phyloP scores from a whole-genome alignment of 2,113 vertebrate genomes.

The Lates calcarifer region DNA sequence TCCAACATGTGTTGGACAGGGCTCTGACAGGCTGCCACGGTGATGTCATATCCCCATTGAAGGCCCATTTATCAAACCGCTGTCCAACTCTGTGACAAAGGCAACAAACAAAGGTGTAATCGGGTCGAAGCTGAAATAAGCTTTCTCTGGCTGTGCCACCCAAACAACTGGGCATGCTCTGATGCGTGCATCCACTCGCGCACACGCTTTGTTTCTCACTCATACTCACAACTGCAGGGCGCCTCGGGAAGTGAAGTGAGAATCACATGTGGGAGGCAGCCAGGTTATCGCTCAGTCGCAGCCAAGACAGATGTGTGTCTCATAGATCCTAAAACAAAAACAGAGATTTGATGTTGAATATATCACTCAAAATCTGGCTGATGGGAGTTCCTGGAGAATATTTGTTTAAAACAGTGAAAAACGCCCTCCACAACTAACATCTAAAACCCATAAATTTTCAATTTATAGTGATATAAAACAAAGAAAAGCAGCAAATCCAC shows the following conservation, averaged over 20 bases:
- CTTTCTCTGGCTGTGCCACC: constrained; percentile 53
- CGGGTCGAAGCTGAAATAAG: constrained; percentile 44
- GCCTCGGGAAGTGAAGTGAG: constrained; percentile 34
- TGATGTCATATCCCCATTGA: constrained; percentile 61
- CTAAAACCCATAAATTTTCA: neutral
- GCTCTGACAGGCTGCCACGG: constrained; percentile 47
- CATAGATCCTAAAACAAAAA: constrained; percentile 6
- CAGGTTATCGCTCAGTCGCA: neutral
- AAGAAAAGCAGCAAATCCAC: too few species aligned
- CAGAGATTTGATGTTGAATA: constrained; percentile 17
- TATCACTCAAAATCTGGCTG: neutral
- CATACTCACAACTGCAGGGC: neutral
- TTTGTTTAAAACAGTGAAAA: neutral
- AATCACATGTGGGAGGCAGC: constrained; percentile 46
- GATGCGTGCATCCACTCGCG: constrained; percentile 30
- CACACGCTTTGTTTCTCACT: constrained; percentile 22
- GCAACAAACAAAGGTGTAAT: constrained; percentile 64
- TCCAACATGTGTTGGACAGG: constrained; percentile 46
- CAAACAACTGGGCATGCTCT: constrained; percentile 27
- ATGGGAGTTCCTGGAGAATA: neutral
- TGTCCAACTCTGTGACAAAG: constrained; percentile 66
- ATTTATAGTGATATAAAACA: neutral
- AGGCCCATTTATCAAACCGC: constrained; percentile 72
- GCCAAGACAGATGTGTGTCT: constrained; percentile 28
- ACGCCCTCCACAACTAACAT: neutral